phyloP scores from a whole-genome alignment of 2,113 vertebrate species.

The Tupaia chinensis region DNA sequence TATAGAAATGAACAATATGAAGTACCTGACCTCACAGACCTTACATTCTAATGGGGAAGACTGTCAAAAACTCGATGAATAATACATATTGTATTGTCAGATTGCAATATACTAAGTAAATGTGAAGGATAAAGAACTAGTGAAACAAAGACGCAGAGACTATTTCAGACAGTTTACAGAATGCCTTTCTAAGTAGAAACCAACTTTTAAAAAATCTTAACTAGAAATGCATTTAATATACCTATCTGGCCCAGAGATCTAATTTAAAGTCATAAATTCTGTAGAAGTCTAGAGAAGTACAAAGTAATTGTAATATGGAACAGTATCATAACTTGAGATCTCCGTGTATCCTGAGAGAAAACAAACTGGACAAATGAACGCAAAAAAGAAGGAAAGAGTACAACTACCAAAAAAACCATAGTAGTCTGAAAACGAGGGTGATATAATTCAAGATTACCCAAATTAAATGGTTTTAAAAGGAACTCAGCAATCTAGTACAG shows the following conservation, averaged over 20 bases:
- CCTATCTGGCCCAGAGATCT: too few relatives aligned
- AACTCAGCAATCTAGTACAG: not conserved
- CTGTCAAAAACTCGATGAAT: slow-evolving; percentile 28
- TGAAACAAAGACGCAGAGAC: not conserved
- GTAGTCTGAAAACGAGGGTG: not conserved
- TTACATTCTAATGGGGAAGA: not conserved
- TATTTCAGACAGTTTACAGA: not conserved
- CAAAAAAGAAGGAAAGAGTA: slow-evolving; percentile 17
- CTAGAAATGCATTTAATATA: too few relatives aligned
- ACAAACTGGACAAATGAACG: not conserved
- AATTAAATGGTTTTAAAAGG: slow-evolving; percentile 26
- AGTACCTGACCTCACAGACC: not conserved
- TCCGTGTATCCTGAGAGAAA: not conserved
- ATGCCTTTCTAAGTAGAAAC: slow-evolving; percentile 9
- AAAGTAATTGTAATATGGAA: not conserved
- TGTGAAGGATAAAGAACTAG: not conserved
- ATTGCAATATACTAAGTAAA: not conserved
- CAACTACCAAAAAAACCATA: not conserved
- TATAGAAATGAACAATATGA: not conserved
- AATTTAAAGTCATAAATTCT: slow-evolving; percentile 20
- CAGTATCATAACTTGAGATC: not conserved
- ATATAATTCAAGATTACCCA: not conserved
- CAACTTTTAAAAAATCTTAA: not conserved
- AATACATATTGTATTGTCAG: not conserved
- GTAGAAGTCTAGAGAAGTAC: not conserved